These are phyloP conservation scores for Smithornis capensis DNA, from an alignment of 2,113 vertebrate genomes.

Conservation along the genomic window DNA sequence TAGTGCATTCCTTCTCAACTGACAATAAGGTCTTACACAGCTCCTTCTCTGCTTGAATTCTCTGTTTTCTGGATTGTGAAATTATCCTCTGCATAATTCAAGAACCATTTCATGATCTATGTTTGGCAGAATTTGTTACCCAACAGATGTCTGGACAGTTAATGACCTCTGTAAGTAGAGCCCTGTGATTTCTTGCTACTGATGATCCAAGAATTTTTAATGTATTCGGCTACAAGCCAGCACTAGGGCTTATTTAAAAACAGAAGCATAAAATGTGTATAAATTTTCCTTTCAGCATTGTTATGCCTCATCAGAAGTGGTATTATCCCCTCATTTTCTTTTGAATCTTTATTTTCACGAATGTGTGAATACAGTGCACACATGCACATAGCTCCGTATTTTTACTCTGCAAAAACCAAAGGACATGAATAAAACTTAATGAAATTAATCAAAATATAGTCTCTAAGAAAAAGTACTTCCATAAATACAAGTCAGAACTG, in stretches of 20 bases:
- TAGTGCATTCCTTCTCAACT: background rate
- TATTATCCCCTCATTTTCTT: background rate
- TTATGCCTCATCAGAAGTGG: background rate
- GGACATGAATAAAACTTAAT: background rate
- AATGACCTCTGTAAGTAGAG: slow-evolving; percentile 52
- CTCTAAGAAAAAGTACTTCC: background rate
- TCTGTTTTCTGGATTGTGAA: slow-evolving; percentile 59
- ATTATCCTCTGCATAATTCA: slow-evolving; percentile 54
- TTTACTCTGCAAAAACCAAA: background rate
- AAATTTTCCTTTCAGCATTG: background rate
- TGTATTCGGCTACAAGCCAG: slow-evolving; percentile 21
- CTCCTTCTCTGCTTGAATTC: slow-evolving; percentile 45
- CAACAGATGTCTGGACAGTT: slow-evolving; percentile 57
- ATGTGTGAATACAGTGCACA: background rate
- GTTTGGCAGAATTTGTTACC: slow-evolving; percentile 60
- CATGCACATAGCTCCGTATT: background rate
- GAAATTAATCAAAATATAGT: background rate
- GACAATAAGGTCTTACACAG: background rate
- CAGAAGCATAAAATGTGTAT: background rate
- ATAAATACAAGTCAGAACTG: background rate
- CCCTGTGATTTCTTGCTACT: slow-evolving; percentile 38
- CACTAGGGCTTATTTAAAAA: background rate
- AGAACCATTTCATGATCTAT: background rate
- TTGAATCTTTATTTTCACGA: background rate
- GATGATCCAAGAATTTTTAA: slow-evolving; percentile 35